These are phyloP conservation scores for Drosophila robusta DNA, from an alignment of 2,888 invertebrate species.

Conservation along the genomic window DNA sequence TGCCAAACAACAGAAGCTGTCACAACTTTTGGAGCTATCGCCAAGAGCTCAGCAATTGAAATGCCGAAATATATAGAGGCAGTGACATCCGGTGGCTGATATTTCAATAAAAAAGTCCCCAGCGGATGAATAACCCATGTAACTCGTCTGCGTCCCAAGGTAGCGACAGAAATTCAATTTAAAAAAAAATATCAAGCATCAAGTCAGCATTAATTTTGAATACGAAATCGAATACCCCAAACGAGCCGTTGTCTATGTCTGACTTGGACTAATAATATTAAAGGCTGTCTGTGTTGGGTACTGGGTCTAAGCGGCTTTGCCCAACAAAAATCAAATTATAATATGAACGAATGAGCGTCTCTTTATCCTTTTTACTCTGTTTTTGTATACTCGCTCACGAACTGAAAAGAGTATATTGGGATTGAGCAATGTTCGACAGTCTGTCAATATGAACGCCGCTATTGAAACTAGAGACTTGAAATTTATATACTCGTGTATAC, in stretches of 20 bases:
- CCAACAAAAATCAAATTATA: conserved; percentile 63
- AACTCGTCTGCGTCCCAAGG: conserved; percentile 15
- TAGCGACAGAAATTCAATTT: conserved; percentile 29
- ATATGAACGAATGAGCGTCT: conserved; percentile 47
- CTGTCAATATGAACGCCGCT: too few species aligned
- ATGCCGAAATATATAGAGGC: conserved; percentile 10
- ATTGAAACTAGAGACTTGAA: too few species aligned
- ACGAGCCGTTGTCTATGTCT: conserved; percentile 3
- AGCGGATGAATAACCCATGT: conserved; percentile 13
- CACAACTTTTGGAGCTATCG: conserved; percentile 9
- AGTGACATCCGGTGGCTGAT: conserved; percentile 30
- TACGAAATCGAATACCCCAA: conserved; percentile 28
- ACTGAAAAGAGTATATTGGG: too few species aligned
- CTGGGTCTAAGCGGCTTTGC: conserved; percentile 59
- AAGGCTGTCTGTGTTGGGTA: conserved; percentile 4
- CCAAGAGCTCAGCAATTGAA: conserved; percentile 11
- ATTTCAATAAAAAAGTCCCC: neutral
- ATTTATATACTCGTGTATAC: too few species aligned
- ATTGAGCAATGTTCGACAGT: too few species aligned
- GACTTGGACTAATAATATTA: conserved; percentile 46
- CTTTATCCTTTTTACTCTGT: conserved; percentile 28
- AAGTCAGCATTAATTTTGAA: conserved; percentile 56
- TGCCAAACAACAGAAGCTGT: conserved; percentile 19
- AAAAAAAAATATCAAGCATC: conserved; percentile 27
- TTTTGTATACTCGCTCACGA: too few species aligned